phyloP scores from a whole-genome alignment of 2,888 invertebrate species.

The Protodeltote pygarga region DNA sequence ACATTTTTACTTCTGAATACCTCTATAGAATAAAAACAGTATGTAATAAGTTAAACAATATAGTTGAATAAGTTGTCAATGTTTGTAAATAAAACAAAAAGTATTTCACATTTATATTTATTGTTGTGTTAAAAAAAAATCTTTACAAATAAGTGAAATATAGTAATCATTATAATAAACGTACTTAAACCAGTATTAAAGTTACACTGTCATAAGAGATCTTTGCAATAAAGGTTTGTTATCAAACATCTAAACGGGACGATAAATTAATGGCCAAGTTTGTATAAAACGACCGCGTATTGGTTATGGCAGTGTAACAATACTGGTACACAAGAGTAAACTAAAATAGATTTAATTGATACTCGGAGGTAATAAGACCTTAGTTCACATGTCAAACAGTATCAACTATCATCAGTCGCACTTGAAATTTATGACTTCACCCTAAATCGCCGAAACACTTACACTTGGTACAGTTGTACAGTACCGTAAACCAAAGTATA shows the following conservation, averaged over 20 bases:
- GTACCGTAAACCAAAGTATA: conserved; percentile 62
- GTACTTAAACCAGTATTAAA: conserved; percentile 66
- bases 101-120: conserved; percentile 86
- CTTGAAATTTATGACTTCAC: conserved; percentile 66
- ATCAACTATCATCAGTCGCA: conserved; percentile 83
- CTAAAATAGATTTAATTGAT: conserved; percentile 84
- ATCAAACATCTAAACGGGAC: conserved; percentile 45
- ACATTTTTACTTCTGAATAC: conserved; percentile 56
- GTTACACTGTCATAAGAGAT: conserved; percentile 65
- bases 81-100: conserved; percentile 68
- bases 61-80: conserved; percentile 56
- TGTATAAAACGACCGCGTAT: conserved; percentile 16
- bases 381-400: conserved; percentile 78
- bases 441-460: conserved; percentile 59
- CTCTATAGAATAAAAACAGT: conserved; percentile 62
- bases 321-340: conserved; percentile 65
- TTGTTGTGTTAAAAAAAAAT: conserved; percentile 86
- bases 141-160: conserved; percentile 86
- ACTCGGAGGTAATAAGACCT: conserved; percentile 87
- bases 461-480: conserved; percentile 61
- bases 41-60: conserved; percentile 66
- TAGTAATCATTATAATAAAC: conserved; percentile 81
- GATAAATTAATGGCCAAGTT: conserved; percentile 28
- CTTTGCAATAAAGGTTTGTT: conserved; percentile 37
- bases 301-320: conserved; percentile 60